Conservation (phyloP, 2,797 vertebrate genomes). For the Pyrrhura leucotis region DNA sequence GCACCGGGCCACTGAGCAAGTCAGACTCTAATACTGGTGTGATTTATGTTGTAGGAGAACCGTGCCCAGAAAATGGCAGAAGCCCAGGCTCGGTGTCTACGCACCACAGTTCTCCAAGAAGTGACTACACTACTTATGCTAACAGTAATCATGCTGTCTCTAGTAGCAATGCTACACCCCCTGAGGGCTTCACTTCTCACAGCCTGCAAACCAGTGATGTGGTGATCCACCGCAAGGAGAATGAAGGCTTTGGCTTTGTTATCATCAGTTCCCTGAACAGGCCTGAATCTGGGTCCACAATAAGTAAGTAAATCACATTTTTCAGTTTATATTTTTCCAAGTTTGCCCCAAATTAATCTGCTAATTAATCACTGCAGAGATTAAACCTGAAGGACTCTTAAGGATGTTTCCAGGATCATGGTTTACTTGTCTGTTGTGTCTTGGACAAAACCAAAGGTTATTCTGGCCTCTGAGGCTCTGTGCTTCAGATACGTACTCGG, state of each 20-base stretch:
- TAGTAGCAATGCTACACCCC: slow-evolving; percentile 75
- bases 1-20: background rate
- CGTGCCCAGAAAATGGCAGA: slow-evolving; percentile 93
- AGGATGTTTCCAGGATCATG: background rate
- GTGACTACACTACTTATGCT: slow-evolving; percentile 88
- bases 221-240: slow-evolving; percentile 95
- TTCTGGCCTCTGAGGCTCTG: background rate
- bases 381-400: background rate
- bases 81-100: slow-evolving; percentile 94
- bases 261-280: slow-evolving; percentile 98
- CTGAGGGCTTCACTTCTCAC: slow-evolving; percentile 80
- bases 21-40: background rate
- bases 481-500: background rate
- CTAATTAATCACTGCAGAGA: background rate
- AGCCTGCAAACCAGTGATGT: slow-evolving; percentile 89
- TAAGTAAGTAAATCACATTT: slow-evolving; percentile 81
- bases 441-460: background rate
- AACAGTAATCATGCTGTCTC: slow-evolving; percentile 84
- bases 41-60: slow-evolving; percentile 82
- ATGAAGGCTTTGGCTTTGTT: slow-evolving; percentile 96
- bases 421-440: background rate
- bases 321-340: background rate
- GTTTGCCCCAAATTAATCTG: background rate
- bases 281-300: slow-evolving; percentile 86
- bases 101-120: slow-evolving; percentile 96